A percentile compares a stretch with the other conserved stretches of the same genome.
These are phyloP conservation scores for Peromyscus aztecus DNA, from an alignment of 2,797 vertebrate genomes.

Conservation along the genomic window DNA sequence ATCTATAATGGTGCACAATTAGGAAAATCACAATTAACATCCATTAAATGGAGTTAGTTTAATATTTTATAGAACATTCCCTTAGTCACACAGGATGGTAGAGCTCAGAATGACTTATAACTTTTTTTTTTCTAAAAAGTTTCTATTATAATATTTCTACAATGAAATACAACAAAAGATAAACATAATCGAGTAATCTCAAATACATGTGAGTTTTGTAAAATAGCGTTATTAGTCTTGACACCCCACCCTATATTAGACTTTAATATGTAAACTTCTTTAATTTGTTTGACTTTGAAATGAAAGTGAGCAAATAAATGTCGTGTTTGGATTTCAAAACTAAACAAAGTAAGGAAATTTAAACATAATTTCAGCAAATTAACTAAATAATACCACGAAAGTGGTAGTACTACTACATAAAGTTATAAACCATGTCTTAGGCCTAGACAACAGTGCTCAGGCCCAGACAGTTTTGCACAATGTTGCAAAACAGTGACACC, in stretches of 20 bases:
- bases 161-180: conserved; percentile 25
- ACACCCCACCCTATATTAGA: not conserved
- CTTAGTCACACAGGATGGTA: not conserved
- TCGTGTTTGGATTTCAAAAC: conserved; percentile 42
- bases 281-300: conserved; percentile 57
- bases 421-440: conserved; percentile 30
- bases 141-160: conserved; percentile 10
- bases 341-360: conserved; percentile 50
- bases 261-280: not conserved
- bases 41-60: conserved; percentile 11
- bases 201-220: not conserved
- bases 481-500: not conserved
- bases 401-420: conserved; percentile 46
- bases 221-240: conserved; percentile 27
- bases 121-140: not conserved
- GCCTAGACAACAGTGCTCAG: conserved; percentile 37
- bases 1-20: conserved; percentile 13
- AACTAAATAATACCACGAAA: not conserved
- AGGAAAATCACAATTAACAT: conserved; percentile 1
- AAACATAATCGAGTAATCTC: conserved; percentile 20
- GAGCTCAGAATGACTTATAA: not conserved
- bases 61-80: not conserved
- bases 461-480: not conserved
- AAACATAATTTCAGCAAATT: conserved; percentile 41
- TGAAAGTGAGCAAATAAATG: conserved; percentile 48